phyloP scores from a whole-genome alignment of 2,113 vertebrate genomes.

The Panurus biarmicus region DNA sequence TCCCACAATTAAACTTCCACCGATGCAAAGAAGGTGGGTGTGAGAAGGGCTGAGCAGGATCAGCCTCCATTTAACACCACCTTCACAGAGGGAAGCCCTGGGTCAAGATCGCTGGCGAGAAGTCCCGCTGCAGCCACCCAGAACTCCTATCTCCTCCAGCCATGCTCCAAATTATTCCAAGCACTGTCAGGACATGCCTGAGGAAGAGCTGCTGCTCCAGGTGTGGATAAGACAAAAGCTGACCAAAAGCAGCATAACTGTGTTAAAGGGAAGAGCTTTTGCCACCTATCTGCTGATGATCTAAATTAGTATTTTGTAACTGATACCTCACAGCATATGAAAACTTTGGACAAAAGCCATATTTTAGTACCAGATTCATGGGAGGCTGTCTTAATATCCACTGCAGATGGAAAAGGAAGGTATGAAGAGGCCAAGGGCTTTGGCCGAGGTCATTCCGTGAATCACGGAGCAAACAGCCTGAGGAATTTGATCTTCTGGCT shows the following conservation, averaged over 20 bases:
- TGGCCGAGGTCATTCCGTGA: neutral
- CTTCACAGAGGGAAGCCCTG: neutral
- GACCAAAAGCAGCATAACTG: neutral
- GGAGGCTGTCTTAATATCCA: neutral
- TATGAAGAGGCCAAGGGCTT: neutral
- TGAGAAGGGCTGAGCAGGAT: neutral
- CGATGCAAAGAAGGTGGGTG: neutral
- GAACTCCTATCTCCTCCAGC: neutral
- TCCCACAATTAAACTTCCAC: constrained; percentile 24
- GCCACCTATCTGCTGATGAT: neutral
- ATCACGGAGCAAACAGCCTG: neutral
- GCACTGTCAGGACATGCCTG: rapidly evolving
- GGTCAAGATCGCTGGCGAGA: neutral
- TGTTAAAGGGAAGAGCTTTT: neutral
- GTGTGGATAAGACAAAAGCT: rapidly evolving
- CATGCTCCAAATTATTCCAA: neutral
- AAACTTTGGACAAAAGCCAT: neutral
- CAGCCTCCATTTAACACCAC: neutral
- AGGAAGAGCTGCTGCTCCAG: neutral
- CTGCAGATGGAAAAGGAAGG: neutral
- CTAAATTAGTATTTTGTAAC: neutral
- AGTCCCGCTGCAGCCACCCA: neutral
- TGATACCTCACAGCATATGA: neutral
- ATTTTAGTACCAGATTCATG: neutral
- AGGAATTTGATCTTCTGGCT: neutral